phyloP scores from a whole-genome alignment of 2,888 invertebrate genomes.

The Argynnis bischoffii region DNA sequence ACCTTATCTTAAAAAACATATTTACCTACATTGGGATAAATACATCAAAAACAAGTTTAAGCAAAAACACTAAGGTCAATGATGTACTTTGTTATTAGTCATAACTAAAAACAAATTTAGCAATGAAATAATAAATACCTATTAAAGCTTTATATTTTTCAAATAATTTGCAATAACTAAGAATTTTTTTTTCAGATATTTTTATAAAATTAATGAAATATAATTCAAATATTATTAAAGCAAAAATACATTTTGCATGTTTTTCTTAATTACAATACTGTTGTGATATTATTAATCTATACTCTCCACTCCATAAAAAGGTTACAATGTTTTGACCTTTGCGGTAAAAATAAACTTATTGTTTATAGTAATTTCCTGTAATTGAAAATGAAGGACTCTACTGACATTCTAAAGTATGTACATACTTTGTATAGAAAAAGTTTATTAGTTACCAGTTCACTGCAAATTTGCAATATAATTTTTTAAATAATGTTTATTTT shows the following conservation, averaged over 20 bases:
- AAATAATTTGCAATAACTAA: no score
- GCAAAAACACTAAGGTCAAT: slow-evolving; percentile 14
- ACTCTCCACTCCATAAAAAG: not conserved
- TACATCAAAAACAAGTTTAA: slow-evolving; percentile 7
- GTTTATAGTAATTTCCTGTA: slow-evolving; percentile 13
- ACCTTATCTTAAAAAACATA: no score
- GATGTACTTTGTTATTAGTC: slow-evolving; percentile 6
- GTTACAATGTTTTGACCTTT: slow-evolving; percentile 21
- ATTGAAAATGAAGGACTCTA: slow-evolving; percentile 10
- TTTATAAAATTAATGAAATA: no score
- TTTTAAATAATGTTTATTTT: no score
- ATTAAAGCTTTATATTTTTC: not conserved
- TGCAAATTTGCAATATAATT: no score
- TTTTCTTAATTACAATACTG: no score
- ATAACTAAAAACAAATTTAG: not conserved
- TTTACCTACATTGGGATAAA: no score
- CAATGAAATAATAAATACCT: not conserved
- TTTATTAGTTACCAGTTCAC: no score
- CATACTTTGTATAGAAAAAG: no score
- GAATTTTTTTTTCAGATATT: no score
- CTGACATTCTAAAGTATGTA: not conserved
- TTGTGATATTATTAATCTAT: not conserved
- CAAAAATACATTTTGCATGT: no score
- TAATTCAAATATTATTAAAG: no score
- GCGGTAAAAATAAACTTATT: slow-evolving; percentile 10